Percentiles rank a stretch among this genome's conserved stretches.
These are phyloP conservation scores for Oikopleura dioica DNA, from an alignment of 23 tunicate genomes.

Conservation along the genomic window DNA sequence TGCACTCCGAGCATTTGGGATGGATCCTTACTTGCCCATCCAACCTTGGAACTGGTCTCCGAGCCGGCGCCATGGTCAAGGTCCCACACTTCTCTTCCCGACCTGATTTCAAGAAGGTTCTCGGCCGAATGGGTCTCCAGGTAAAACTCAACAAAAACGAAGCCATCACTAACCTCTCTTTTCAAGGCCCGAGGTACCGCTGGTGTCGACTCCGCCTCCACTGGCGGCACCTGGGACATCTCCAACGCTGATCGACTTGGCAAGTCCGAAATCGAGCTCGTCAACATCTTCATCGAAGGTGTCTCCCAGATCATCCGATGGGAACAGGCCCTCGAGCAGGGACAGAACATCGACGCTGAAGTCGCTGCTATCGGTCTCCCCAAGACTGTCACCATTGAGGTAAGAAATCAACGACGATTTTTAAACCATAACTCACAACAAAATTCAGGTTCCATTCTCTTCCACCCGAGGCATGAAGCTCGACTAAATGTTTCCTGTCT, in stretches of 20 bases:
- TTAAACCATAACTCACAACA: no score
- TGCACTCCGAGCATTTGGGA: slow-evolving; percentile 80
- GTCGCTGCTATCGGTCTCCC: no score
- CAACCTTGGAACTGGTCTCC: slow-evolving; percentile 63
- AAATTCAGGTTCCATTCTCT: no score
- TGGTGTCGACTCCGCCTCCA: slow-evolving; percentile 23
- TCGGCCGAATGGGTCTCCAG: slow-evolving; percentile 15
- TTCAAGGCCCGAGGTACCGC: slow-evolving; percentile 24
- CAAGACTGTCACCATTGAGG: no score
- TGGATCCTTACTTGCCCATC: slow-evolving; percentile 73
- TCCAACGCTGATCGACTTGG: slow-evolving; percentile 29
- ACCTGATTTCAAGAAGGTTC: slow-evolving; percentile 14
- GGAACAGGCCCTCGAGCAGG: slow-evolving; percentile 2
- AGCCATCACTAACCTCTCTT: no score
- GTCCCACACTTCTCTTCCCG: slow-evolving; percentile 23
- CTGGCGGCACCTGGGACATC: slow-evolving; percentile 20
- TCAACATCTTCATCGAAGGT: slow-evolving; percentile 16
- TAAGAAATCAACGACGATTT: no score
- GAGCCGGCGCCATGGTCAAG: slow-evolving; percentile 17
- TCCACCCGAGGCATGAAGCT: no score
- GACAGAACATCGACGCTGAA: background rate
- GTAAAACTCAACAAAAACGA: no score
- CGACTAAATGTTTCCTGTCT: no score
- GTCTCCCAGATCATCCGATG: background rate
- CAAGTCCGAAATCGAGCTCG: slow-evolving; percentile 19